These are phyloP conservation scores for Acrossocheilus fasciatus DNA, from an alignment of 2,797 vertebrate genomes.

Conservation along the genomic window DNA sequence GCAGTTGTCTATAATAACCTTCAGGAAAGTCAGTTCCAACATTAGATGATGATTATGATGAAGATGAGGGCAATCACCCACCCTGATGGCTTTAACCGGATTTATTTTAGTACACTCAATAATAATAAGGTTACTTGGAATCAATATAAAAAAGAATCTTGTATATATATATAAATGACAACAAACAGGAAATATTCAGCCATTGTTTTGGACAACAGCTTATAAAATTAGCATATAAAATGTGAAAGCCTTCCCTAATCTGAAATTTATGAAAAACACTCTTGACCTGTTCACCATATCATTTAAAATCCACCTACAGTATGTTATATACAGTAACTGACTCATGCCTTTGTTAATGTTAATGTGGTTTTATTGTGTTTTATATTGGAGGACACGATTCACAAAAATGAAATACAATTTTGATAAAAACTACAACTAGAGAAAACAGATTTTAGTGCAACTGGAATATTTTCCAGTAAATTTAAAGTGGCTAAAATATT, in stretches of 20 bases:
- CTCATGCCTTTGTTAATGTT: not conserved
- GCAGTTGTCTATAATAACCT: not conserved
- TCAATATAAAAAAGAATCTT: too few species aligned
- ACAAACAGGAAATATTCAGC: not conserved
- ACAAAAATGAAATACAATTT: not conserved
- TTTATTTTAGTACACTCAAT: not conserved
- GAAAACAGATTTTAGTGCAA: not conserved
- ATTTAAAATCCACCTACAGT: not conserved
- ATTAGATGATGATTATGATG: conserved; percentile 1
- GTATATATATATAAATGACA: not conserved
- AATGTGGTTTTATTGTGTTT: not conserved
- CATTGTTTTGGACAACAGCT: not conserved
- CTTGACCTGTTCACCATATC: not conserved
- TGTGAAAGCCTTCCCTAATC: not conserved
- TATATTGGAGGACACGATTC: not conserved
- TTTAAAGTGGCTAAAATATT: not conserved
- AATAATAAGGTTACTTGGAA: not conserved
- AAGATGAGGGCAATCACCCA: not conserved
- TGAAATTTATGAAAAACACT: not conserved
- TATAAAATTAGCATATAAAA: not conserved
- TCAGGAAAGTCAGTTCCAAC: conserved; percentile 10
- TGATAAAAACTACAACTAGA: not conserved
- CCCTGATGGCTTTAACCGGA: not conserved
- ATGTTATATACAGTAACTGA: not conserved
- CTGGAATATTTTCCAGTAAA: not conserved